phyloP scores from a whole-genome alignment of 1,140 invertebrate species.

The Drosophila kohkoa region DNA sequence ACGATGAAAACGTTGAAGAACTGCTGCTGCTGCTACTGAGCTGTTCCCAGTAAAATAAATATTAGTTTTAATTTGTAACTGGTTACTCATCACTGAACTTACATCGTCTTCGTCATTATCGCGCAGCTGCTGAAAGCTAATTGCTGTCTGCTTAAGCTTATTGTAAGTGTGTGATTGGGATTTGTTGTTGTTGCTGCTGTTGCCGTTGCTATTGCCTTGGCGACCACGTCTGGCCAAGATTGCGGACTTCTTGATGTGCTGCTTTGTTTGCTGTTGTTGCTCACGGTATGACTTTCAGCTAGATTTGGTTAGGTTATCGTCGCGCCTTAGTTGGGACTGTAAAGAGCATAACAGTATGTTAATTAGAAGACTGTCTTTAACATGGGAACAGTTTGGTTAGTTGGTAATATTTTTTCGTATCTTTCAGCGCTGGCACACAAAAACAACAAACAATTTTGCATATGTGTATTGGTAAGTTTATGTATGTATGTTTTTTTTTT shows the following conservation, averaged over 20 bases:
- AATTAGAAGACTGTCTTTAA: constrained; percentile 13
- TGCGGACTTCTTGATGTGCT: constrained; percentile 19
- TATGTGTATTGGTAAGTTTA: constrained; percentile 27
- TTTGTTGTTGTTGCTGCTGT: constrained; percentile 23
- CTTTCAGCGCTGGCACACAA: constrained; percentile 66
- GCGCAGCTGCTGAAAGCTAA: constrained; percentile 49
- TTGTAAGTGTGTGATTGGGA: constrained; percentile 20
- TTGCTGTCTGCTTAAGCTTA: constrained; percentile 38
- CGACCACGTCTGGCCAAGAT: constrained; percentile 35
- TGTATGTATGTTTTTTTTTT: constrained; percentile 10
- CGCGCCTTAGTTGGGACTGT: constrained; percentile 84
- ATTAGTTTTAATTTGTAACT: neutral
- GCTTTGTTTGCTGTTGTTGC: constrained; percentile 32
- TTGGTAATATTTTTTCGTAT: constrained; percentile 16
- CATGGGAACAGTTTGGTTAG: neutral
- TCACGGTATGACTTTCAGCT: constrained; percentile 83
- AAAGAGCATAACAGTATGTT: constrained; percentile 28
- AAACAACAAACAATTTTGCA: constrained; percentile 61
- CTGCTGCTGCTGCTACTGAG: constrained; percentile 66
- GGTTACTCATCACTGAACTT: constrained; percentile 4
- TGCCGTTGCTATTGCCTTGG: constrained; percentile 15
- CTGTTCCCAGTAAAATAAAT: constrained; percentile 13
- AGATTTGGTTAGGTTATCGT: constrained; percentile 84
- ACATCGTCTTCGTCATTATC: constrained; percentile 66
- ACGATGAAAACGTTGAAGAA: constrained; percentile 71